Conservation (phyloP, 2,113 vertebrate species). For the Chiloscyllium plagiosum region DNA sequence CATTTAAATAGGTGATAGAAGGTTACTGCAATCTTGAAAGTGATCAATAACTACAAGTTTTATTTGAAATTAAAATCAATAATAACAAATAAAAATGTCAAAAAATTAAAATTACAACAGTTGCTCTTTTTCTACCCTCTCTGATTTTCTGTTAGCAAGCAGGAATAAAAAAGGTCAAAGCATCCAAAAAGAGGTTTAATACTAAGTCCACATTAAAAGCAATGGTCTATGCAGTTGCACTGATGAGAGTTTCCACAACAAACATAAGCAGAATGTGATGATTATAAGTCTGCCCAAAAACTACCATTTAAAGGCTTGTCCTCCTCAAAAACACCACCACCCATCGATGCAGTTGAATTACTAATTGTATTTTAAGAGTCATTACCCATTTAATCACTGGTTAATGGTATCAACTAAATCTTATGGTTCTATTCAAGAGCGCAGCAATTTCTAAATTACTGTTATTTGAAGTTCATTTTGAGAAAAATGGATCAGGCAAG, state of each 20-base stretch:
- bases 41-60: neutral
- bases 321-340: neutral
- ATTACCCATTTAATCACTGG: neutral
- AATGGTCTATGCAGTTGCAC: neutral
- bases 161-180: neutral
- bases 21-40: neutral
- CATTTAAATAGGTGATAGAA: neutral
- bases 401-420: neutral
- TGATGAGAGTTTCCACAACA: neutral
- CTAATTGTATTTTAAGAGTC: neutral
- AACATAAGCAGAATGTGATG: slow-evolving; percentile 15
- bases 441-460: neutral
- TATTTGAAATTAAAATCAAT: neutral
- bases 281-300: neutral
- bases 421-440: neutral
- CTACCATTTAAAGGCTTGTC: neutral
- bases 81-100: neutral
- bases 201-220: neutral
- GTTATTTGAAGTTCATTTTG: neutral
- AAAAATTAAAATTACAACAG: neutral
- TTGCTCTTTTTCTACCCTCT: neutral
- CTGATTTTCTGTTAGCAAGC: neutral
- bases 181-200: neutral
- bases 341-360: neutral
- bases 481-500: neutral